Percentiles rank a stretch among this genome's conserved stretches.
Conservation (phyloP, 1,140 invertebrate species). For the Ceratitis capitata region DNA sequence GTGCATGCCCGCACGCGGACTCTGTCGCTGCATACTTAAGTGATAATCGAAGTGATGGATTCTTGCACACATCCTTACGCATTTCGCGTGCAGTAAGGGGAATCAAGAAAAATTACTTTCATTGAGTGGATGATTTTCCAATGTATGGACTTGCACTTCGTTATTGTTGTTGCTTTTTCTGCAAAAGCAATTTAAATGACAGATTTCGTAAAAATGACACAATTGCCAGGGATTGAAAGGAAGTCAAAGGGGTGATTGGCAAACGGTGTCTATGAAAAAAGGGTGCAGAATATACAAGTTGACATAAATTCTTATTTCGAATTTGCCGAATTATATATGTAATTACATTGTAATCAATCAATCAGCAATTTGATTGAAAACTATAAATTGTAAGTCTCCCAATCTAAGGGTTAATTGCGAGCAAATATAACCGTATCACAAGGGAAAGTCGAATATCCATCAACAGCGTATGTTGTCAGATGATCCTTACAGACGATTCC, state of each 20-base stretch:
- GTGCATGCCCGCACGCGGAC: too few species aligned
- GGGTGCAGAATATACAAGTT: not conserved
- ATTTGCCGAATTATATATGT: not conserved
- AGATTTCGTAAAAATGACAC: not conserved
- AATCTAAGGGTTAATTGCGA: not conserved
- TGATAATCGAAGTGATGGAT: conserved; percentile 29
- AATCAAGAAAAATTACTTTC: conserved; percentile 25
- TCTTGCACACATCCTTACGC: conserved; percentile 37
- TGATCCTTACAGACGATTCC: too few species aligned
- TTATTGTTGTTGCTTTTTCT: not conserved
- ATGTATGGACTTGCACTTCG: not conserved
- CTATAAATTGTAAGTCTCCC: not conserved
- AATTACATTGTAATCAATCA: not conserved
- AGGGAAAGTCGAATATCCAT: not conserved
- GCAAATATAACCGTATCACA: not conserved
- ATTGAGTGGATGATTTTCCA: not conserved
- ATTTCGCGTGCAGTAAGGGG: not conserved
- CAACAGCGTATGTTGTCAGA: too few species aligned
- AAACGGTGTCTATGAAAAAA: not conserved
- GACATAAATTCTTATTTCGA: not conserved
- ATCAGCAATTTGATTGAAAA: not conserved
- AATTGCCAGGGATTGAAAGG: not conserved
- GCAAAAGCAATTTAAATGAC: conserved; percentile 12
- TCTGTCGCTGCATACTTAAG: not conserved
- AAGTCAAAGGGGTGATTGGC: too few species aligned